These are phyloP conservation scores for Astatotilapia flaviijosephi DNA, from an alignment of 2,113 vertebrate genomes.

Conservation along the genomic window DNA sequence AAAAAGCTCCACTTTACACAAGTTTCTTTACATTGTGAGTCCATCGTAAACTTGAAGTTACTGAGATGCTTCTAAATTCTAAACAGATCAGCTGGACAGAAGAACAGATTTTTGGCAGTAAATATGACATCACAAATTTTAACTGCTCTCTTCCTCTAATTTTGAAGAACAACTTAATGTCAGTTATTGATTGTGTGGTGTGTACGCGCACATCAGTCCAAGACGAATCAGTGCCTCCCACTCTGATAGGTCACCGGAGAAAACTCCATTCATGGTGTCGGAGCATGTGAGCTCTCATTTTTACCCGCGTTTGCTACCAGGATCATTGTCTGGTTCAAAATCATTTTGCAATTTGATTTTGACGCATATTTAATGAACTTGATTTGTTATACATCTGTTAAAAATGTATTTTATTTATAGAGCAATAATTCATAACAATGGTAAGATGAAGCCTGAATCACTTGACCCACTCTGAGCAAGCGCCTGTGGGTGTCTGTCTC, in stretches of 20 bases:
- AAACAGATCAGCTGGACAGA: neutral
- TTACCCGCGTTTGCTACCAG: neutral
- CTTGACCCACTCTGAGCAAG: neutral
- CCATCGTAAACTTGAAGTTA: neutral
- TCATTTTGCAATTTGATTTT: neutral
- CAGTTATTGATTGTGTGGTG: neutral
- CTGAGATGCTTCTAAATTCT: neutral
- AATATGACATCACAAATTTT: neutral
- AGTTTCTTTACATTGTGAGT: neutral
- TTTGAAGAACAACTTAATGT: neutral
- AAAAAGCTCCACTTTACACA: neutral
- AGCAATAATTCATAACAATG: neutral
- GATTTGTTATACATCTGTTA: neutral
- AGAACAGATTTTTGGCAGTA: neutral
- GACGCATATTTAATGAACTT: neutral
- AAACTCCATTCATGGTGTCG: neutral
- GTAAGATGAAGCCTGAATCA: neutral
- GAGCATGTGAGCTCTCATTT: neutral
- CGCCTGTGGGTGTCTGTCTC: neutral
- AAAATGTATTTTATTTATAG: neutral
- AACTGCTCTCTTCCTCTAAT: neutral
- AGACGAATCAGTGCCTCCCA: neutral
- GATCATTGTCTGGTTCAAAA: neutral
- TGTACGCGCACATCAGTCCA: rapidly evolving
- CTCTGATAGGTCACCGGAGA: neutral